phyloP scores from a whole-genome alignment of 2,888 invertebrate species.

The Campopleginae sp. region DNA sequence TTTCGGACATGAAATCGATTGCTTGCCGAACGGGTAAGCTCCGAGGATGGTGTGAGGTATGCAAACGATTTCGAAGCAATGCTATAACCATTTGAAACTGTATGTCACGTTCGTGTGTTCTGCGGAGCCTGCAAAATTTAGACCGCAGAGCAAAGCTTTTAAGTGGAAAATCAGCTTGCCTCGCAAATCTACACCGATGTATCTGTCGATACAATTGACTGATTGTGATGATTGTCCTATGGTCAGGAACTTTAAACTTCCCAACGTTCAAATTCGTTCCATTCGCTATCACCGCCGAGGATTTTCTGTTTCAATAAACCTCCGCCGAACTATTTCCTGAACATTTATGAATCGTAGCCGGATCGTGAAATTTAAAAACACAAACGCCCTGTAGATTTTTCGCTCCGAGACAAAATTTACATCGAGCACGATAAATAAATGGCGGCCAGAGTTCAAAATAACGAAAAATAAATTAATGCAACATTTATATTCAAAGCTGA shows the following conservation, averaged over 20 bases:
- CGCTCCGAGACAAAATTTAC: not conserved
- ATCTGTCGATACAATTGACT: slow-evolving; percentile 13
- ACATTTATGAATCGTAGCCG: not conserved
- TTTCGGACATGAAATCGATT: not conserved
- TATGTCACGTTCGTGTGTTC: slow-evolving; percentile 9
- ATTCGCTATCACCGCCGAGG: not conserved
- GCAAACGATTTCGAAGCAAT: not conserved
- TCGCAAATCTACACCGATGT: slow-evolving; percentile 19
- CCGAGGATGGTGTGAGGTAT: not conserved
- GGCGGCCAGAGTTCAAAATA: not conserved
- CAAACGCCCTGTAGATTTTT: not conserved
- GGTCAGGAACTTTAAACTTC: not conserved
- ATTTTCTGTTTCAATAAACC: not conserved
- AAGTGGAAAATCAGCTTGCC: slow-evolving; percentile 13
- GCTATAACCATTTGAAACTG: not conserved
- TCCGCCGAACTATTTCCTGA: not conserved
- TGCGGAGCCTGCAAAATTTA: slow-evolving; percentile 3
- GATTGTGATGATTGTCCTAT: slow-evolving; percentile 5
- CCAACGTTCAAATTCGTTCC: not conserved
- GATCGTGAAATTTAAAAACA: not conserved
- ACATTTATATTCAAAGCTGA: not conserved
- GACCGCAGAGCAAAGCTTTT: slow-evolving; percentile 12
- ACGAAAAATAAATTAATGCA: not conserved
- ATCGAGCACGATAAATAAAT: not conserved
- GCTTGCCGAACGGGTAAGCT: not conserved